Percentiles rank a stretch among this genome's conserved stretches.
Conservation (phyloP, 2,113 vertebrate genomes). For the Rissa tridactyla region DNA sequence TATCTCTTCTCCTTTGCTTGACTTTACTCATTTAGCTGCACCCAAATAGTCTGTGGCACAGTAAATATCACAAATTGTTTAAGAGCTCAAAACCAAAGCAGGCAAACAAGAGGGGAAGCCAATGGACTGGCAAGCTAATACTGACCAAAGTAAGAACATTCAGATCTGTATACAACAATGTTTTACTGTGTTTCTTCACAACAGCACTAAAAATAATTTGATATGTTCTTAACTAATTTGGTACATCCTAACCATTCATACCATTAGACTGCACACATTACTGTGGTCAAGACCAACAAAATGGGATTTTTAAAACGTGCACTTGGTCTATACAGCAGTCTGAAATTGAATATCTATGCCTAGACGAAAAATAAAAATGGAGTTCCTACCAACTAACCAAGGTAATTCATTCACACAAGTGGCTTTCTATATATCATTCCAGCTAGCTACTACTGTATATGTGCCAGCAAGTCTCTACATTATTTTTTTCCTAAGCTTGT, state of each 20-base stretch:
- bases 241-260: neutral
- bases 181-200: neutral
- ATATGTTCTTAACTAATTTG: neutral
- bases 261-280: neutral
- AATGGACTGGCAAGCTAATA: neutral
- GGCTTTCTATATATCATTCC: neutral
- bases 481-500: neutral
- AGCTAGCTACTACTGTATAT: neutral
- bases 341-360: neutral
- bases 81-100: neutral
- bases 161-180: neutral
- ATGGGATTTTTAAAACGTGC: neutral
- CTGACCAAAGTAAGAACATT: neutral
- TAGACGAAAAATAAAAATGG: neutral
- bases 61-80: neutral
- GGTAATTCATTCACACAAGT: neutral
- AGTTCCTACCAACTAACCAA: neutral
- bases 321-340: neutral
- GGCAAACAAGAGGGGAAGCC: neutral
- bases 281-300: neutral
- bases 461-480: neutral
- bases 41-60: neutral
- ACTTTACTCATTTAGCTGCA: neutral
- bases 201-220: neutral
- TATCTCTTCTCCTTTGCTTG: neutral